phyloP scores from a whole-genome alignment of 2,888 invertebrate genomes.

The Lordiphosa fenestrarum region DNA sequence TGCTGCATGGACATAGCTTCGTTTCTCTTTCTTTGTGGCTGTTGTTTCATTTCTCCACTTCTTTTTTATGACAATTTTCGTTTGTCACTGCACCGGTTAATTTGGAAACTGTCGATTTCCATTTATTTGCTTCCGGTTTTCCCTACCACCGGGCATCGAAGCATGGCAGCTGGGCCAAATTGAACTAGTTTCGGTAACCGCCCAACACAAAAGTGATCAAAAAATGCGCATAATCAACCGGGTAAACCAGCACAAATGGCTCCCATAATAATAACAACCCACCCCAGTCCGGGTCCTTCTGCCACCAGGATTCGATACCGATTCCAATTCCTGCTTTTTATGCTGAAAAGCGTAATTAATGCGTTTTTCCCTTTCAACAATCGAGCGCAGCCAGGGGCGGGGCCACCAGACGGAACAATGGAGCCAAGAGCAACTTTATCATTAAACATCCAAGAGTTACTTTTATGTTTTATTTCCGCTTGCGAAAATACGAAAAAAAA shows the following conservation, averaged over 20 bases:
- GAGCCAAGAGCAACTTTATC: slow-evolving; percentile 55
- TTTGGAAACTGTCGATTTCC: slow-evolving; percentile 68
- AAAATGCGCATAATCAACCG: slow-evolving; percentile 46
- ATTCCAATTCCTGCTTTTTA: slow-evolving; percentile 28
- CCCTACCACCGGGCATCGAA: slow-evolving; percentile 2
- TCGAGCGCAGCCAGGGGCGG: slow-evolving; percentile 31
- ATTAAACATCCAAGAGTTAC: slow-evolving; percentile 69
- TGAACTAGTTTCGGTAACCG: slow-evolving; percentile 39
- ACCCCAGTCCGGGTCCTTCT: slow-evolving; percentile 28
- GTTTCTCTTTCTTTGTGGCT: slow-evolving; percentile 20
- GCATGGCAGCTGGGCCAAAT: slow-evolving; percentile 37
- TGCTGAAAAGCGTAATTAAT: slow-evolving; percentile 72
- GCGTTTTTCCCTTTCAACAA: slow-evolving; percentile 56
- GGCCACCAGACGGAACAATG: slow-evolving; percentile 41
- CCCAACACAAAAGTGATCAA: slow-evolving; percentile 26
- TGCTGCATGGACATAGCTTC: slow-evolving; percentile 54
- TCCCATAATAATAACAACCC: slow-evolving; percentile 19
- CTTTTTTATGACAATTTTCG: slow-evolving; percentile 53
- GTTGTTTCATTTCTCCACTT: slow-evolving; percentile 23
- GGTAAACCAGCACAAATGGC: slow-evolving; percentile 51
- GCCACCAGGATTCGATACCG: slow-evolving; percentile 27
- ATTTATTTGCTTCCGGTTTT: slow-evolving; percentile 60
- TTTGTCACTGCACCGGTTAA: slow-evolving; percentile 62
- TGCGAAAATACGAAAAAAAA: slow-evolving; percentile 17
- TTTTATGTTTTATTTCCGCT: slow-evolving; percentile 73